These are phyloP conservation scores for Nycticebus coucang DNA, from an alignment of 2,113 vertebrate species.

Conservation along the genomic window DNA sequence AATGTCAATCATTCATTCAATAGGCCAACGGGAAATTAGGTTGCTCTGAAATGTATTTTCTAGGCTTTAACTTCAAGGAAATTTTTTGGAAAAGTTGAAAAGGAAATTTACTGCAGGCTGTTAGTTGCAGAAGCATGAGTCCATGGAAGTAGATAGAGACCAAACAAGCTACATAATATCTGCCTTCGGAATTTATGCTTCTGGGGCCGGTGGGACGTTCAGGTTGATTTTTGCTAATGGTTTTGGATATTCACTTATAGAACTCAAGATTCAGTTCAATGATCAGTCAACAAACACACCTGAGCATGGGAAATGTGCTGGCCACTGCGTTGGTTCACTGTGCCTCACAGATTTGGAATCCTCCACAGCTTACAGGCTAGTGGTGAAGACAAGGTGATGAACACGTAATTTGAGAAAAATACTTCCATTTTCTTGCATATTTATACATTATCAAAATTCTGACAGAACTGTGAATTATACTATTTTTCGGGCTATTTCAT, in stretches of 20 bases:
- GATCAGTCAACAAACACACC: background rate
- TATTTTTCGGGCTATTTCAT: background rate
- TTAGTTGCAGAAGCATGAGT: background rate
- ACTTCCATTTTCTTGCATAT: background rate
- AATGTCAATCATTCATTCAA: background rate
- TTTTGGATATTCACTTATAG: conserved; percentile 10
- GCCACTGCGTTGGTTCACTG: background rate
- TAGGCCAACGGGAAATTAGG: background rate
- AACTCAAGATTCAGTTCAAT: conserved; percentile 15
- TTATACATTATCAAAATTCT: background rate
- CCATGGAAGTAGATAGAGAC: background rate
- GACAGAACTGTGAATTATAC: background rate
- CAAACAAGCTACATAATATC: background rate
- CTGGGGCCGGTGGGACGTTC: background rate
- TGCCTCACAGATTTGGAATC: background rate
- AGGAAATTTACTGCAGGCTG: background rate
- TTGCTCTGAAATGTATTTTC: background rate
- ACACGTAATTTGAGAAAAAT: background rate
- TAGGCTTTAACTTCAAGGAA: background rate
- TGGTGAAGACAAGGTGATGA: background rate
- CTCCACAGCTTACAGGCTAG: background rate
- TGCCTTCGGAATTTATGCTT: background rate
- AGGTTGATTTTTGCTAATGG: conserved; percentile 20
- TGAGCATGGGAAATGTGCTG: background rate
- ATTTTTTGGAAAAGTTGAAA: background rate